Base-by-base conservation (phyloP, 1,140 invertebrate genomes). In the Chironomus tepperi region DNA sequence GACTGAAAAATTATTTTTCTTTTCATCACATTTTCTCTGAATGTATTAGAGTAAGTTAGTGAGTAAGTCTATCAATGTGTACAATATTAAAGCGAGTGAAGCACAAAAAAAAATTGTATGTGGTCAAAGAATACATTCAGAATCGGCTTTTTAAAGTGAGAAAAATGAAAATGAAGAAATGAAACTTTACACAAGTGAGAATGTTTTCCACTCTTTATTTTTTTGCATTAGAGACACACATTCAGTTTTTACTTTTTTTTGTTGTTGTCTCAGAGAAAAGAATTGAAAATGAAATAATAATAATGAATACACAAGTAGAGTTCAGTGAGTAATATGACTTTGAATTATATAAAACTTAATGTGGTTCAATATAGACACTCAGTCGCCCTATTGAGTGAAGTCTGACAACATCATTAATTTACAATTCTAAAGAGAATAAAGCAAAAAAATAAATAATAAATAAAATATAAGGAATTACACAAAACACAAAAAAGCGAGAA, bases 341-440 rank as follows among this genome's bases (percentile, higher is more conserved):
- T 47, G 43, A 47, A 47, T 47, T 47, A 47, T 47, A 47, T 47
- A 47, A 47, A 47, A 47, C 43, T 47, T 47, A 47, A 47, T 47
- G 43, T 47, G 43, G 43, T 47, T 47, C 43, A 47, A 47, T 12
- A 15, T 47, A 47, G 43, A 47, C 43, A 47, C 15, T 47, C 15
- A 47, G 43, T 47, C 43, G 43, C 43, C 43, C 43, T 47, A 47
- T 47, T 15, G 43, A 47, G 42, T 43, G 43, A 47, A 47, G 8
- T 57, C 47, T 57, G 12, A 57, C n/a, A n/a, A n/a, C n/a, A n/a
- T n/a, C n/a, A n/a, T n/a, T n/a, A n/a, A n/a, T n/a, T n/a, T n/a
- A n/a, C n/a, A n/a, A 34, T 34, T 34, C 12, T 12, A 57, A 57
- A 57, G 47, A 57, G 12, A 10, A n/a, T 15, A 57, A 12, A 57